Conservation (phyloP, 2,113 vertebrate genomes). For the Panthera leo region DNA sequence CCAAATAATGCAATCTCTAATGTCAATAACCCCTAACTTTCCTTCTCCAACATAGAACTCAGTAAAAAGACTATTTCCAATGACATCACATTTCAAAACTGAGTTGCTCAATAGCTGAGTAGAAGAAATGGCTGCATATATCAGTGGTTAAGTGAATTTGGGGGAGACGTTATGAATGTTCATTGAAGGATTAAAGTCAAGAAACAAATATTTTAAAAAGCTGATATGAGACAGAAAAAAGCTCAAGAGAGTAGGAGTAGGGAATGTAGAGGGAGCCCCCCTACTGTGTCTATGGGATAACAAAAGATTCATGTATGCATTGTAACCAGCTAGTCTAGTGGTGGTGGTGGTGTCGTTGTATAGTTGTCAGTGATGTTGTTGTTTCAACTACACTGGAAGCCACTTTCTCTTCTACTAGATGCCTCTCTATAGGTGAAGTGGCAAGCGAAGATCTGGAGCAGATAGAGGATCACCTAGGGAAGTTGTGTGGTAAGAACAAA, state of each 20-base stretch:
- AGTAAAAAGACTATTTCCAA: background rate
- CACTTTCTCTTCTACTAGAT: background rate
- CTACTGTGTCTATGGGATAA: background rate
- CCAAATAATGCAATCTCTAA: conserved; percentile 20
- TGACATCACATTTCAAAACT: background rate
- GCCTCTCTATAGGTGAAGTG: background rate
- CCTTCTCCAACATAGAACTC: background rate
- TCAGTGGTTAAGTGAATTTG: background rate
- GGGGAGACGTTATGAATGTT: conserved; percentile 17
- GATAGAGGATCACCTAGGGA: background rate
- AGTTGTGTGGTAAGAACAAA: background rate
- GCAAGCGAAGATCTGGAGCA: background rate
- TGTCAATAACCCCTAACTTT: background rate
- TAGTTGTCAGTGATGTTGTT: background rate
- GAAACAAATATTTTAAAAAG: conserved; percentile 28
- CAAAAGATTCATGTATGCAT: background rate
- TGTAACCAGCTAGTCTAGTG: background rate
- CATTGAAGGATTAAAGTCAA: conserved; percentile 21
- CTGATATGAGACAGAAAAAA: background rate
- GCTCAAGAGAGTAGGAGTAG: background rate
- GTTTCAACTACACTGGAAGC: background rate
- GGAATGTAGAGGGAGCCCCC: background rate
- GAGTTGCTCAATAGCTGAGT: background rate
- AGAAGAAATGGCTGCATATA: background rate
- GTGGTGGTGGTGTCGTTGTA: too few relatives aligned